Evolutionary conservation across 2,113 vertebrate species (phyloP), one percentile per base, ranked within the genome.

Genomic region (Sarotherodon lohbergeri): DNA sequence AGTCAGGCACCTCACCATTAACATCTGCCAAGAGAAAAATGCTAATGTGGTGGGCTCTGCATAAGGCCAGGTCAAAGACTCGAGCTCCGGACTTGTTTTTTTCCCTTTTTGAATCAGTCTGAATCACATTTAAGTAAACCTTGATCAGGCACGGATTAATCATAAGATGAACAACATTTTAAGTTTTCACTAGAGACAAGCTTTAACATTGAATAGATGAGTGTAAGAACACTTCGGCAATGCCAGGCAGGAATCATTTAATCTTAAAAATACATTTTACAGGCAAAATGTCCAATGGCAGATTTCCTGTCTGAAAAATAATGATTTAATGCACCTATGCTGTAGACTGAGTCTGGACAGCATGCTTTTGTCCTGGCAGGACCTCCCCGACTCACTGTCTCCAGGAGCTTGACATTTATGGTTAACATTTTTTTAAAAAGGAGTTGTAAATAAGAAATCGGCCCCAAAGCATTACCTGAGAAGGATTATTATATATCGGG

Each of bases 281-380:
- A 89, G 91, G 91, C 93, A 91, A 94, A 94, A 94, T 91, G 90
- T 94, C 88, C 92, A 92, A 81, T 93, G 93, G 91, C 90, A 95
- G 93, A 94, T 94, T 96, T 96, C 94, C 94, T 95, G 94, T 91
- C 91, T 95, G 89, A 92, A 92, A 95, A 94, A 93, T 94, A 91
- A 96, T 94, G 92, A 95, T 95, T 94, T 93, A 96, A 94, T 90
- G 83, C 92, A 94, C 90, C 90, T 94, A 92, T 88, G 81, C 93
- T 90, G 80, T 59, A 92, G 93, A 91, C 93, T 56, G 84, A 92
- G 93, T 86, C 91, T 91, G 93, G 91, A 96, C 95, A 96, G 94
- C 93, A 93, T 87, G 90, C 94, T 95, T 95, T 95, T 96, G 95
- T 96, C 91, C 93, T 85, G 78, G 46, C 84, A 80, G 83, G 93